phyloP scores from a whole-genome alignment of 2,888 invertebrate species.

The Chironomus tentans region DNA sequence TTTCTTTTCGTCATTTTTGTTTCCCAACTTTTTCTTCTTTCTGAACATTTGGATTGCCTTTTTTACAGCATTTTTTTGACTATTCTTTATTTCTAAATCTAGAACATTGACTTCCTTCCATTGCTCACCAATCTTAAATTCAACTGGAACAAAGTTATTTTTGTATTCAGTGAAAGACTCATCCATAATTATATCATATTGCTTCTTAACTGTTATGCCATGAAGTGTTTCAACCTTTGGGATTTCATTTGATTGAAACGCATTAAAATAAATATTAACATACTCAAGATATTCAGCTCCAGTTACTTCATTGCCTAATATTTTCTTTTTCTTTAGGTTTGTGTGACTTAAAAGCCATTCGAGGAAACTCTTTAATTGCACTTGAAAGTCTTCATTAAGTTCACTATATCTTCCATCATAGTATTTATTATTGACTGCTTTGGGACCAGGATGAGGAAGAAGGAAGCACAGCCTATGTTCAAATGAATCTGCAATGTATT shows the following conservation, averaged over 20 bases:
- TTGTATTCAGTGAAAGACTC: too few relatives aligned
- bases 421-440: not conserved
- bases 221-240: not conserved
- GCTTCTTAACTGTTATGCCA: not conserved
- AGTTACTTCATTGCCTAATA: not conserved
- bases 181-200: not conserved
- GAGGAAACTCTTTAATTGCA: not conserved
- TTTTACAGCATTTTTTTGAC: too few relatives aligned
- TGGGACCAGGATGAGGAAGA: slow-evolving; percentile 21
- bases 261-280: not conserved
- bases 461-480: slow-evolving; percentile 12
- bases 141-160: too few relatives aligned
- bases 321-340: slow-evolving; percentile 4
- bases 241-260: not conserved
- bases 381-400: slow-evolving; percentile 21
- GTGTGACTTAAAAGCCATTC: not conserved
- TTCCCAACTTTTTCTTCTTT: too few relatives aligned
- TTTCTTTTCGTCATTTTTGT: too few relatives aligned
- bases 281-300: not conserved
- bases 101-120: too few relatives aligned
- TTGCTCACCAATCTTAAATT: too few relatives aligned
- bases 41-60: too few relatives aligned
- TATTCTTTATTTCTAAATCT: too few relatives aligned
- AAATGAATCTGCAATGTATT: slow-evolving; percentile 12
- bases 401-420: slow-evolving; percentile 11